phyloP scores from a whole-genome alignment of 2,888 invertebrate genomes.

The Zootermopsis nevadensis region DNA sequence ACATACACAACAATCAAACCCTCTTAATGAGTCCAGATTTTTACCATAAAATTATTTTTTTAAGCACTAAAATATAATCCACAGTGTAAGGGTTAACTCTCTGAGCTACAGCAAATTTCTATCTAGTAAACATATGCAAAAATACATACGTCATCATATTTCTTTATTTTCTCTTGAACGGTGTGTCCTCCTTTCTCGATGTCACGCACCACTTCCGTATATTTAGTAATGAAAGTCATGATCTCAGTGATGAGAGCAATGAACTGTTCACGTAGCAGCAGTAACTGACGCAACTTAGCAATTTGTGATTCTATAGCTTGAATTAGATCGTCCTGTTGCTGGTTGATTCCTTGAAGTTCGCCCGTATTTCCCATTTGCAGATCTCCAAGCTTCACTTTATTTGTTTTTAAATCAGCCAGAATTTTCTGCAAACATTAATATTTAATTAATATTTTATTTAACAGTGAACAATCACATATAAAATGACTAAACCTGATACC shows the following conservation, averaged over 20 bases:
- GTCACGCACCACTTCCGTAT: conserved; percentile 85
- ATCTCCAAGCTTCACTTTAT: conserved; percentile 78
- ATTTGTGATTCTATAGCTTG: conserved; percentile 88
- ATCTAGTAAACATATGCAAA: background rate
- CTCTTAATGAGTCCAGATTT: too few relatives aligned
- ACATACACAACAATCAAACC: too few relatives aligned
- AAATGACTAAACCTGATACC: background rate
- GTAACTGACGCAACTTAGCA: conserved; percentile 79
- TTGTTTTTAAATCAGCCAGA: conserved; percentile 79
- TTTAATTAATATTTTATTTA: background rate
- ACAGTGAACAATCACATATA: background rate
- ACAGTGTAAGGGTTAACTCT: too few relatives aligned
- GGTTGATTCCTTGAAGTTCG: conserved; percentile 81
- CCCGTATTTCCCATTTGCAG: conserved; percentile 81
- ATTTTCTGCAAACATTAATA: conserved; percentile 67
- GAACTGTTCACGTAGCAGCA: conserved; percentile 88
- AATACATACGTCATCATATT: conserved; percentile 77
- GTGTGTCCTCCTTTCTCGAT: conserved; percentile 87
- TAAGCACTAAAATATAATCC: too few relatives aligned
- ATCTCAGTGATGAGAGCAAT: conserved; percentile 88
- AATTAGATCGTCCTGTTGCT: conserved; percentile 88
- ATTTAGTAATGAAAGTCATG: conserved; percentile 86
- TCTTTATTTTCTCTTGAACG: conserved; percentile 86
- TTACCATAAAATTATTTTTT: too few relatives aligned
- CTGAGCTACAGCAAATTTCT: background rate